Evolutionary conservation across 2,888 invertebrate species (phyloP).

Genomic region (Aspidapion aeneum): DNA sequence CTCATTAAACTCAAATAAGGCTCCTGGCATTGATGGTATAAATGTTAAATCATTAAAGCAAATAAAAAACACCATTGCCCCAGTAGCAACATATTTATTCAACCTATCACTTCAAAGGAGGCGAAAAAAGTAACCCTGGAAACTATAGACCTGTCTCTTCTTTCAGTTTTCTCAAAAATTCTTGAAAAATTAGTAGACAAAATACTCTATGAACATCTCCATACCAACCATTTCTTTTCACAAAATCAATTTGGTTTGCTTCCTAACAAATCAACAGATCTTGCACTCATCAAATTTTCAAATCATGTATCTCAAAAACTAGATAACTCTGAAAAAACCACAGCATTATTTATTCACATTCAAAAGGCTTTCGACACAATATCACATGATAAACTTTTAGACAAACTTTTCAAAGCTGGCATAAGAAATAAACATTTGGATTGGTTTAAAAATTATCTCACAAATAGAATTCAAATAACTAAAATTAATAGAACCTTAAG

Average conservation of each 20-base stretch:
- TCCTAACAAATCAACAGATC: background rate
- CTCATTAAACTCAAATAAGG: background rate
- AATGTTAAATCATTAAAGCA: background rate
- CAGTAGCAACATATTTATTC: background rate
- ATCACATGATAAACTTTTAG: background rate
- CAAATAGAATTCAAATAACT: background rate
- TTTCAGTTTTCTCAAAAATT: background rate
- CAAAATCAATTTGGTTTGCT: background rate
- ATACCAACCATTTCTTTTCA: background rate
- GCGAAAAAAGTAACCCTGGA: background rate
- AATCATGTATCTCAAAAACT: background rate
- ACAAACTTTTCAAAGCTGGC: background rate
- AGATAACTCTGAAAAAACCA: background rate
- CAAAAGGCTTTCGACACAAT: background rate
- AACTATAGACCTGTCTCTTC: background rate
- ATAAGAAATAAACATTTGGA: background rate
- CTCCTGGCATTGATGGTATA: background rate
- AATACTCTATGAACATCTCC: background rate
- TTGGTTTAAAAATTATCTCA: background rate
- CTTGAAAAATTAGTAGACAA: background rate
- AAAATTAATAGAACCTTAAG: background rate
- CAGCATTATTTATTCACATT: background rate
- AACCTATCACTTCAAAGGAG: background rate
- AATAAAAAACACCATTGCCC: background rate
- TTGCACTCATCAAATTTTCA: background rate